Base-by-base conservation (phyloP, 1,140 invertebrate species). In the Anastrepha ludens region DNA sequence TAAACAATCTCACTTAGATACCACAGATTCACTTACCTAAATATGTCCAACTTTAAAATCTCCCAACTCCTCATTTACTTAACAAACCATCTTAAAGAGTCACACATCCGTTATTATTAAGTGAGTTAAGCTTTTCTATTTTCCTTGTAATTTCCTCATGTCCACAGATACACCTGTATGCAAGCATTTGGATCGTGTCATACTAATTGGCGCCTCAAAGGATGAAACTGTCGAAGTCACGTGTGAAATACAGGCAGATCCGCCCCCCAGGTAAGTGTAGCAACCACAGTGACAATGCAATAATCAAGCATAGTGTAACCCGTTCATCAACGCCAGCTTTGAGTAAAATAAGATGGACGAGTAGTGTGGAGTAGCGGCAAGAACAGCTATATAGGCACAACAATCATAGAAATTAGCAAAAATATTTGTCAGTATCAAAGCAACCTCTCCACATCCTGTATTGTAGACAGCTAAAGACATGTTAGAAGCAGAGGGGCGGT, bases 171-270 rank as follows among this genome's bases (percentile, higher is more conserved):
- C 97, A 8, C 97, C 97, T 5, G 96, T 96, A 44, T 98, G 97
- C 91, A 95, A 95, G 89, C 92, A 93, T 89, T 94, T 95, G 55
- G 96, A 97, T 88, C 95, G 96, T 88, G 96, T 97, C 67, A 93
- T 96, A 65, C 96, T 97, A 88, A 97, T 98, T 86, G 97, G 97
- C 7, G 97, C 97, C 86, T 97, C 97, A 58, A 94, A 96, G 59
- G 96, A 96, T 87, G 97, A 98, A 94, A 96, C 95, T 39, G 95
- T 97, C 67, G 96, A 97, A 92, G 97, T 98, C 89, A 95, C 95
- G 20, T 98, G 97, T 93, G 96, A 96, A 93, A 96, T 98, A 88
- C 97, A 98, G 91, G 97, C 97, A 0, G 97, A 98, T 94, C 97
- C 97, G 0, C 96, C 96, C 15, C 97, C 97, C 20, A 94, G 95